Evolutionary conservation across 2,113 vertebrate genomes (phyloP), one percentile per base, ranked within the genome.

Genomic region (Macquaria australasica): DNA sequence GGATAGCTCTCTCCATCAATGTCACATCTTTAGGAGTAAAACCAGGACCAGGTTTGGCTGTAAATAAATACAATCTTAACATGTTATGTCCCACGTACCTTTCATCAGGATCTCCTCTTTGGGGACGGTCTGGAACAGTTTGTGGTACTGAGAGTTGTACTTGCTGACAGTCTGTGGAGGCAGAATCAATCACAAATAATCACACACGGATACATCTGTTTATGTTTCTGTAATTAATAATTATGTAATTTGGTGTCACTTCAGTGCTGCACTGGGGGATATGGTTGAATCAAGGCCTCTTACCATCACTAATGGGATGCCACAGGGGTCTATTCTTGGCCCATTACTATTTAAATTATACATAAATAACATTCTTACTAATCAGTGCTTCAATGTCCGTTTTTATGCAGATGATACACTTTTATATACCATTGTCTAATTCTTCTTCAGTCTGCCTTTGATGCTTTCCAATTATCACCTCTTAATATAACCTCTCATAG

Each of bases 91-190:
- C 48, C 3, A 39, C 7, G 1, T 21, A 98, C 97, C 97, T 96
- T 98, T 98, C 94, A 98, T 95, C 67, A 98, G 96, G 0, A 93
- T 95, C 92, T 98, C 97, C 81, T 98, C 97, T 5, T 93, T 94
- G 0, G 97, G 96, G 71, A 98, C 95, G 8, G 96, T 96, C 95
- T 97, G 97, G 94, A 98, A 98, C 82, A 98, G 95, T 91, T 97
- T 98, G 95, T 98, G 97, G 93, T 97, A 98, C 87, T 98, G 97
- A 5, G 96, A 96, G 94, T 98, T 97, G 94, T 97, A 97, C 89
- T 98, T 98, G 93, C 94, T 97, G 89, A 95, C 94, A 0, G 94
- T 96, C 97, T 98, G 94, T 73, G 95, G 92, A 88, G 39, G 12
- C 45, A 34, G 34, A 34, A 34, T 34, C 34, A 34, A 34, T 34